phyloP scores from a whole-genome alignment of 1,140 invertebrate genomes.

The Rhysida immarginata region DNA sequence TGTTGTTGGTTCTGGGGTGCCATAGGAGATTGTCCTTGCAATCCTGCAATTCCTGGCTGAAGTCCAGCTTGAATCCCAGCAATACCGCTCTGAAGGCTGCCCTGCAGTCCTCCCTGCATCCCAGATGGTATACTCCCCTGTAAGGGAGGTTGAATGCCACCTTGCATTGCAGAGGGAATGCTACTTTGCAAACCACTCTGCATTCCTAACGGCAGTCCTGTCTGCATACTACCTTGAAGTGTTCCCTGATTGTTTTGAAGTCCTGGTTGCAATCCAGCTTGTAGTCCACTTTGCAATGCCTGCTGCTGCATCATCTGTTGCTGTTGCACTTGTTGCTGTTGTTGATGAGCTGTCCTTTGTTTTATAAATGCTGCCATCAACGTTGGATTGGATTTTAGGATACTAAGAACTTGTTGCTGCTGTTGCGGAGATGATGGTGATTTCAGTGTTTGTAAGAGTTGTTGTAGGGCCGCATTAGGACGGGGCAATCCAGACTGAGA shows the following conservation, averaged over 20 bases:
- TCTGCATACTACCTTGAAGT: conserved; percentile 36
- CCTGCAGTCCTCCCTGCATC: not conserved
- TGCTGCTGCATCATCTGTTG: conserved; percentile 27
- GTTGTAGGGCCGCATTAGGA: conserved; percentile 48
- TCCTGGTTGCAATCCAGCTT: conserved; percentile 15
- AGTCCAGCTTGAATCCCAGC: not conserved
- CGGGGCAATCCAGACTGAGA: conserved; percentile 38
- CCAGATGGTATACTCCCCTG: conserved; percentile 32
- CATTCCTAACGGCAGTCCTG: conserved; percentile 18
- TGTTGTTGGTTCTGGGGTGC: conserved; percentile 17
- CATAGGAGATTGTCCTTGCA: conserved; percentile 15
- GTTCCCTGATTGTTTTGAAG: conserved; percentile 1
- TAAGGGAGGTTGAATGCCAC: conserved; percentile 10
- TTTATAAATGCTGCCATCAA: conserved; percentile 95
- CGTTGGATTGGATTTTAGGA: conserved; percentile 86
- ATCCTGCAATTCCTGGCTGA: conserved; percentile 21
- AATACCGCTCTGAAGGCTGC: not conserved
- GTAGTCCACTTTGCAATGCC: conserved; percentile 15
- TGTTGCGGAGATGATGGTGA: conserved; percentile 80
- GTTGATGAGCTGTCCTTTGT: conserved; percentile 49
- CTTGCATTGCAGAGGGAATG: conserved; percentile 11
- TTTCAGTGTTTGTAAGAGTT: conserved; percentile 74
- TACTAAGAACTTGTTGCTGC: conserved; percentile 79
- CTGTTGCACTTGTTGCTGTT: conserved; percentile 22
- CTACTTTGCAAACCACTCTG: conserved; percentile 12